These are phyloP conservation scores for Sminthurinus aureus DNA, from an alignment of 2,888 invertebrate genomes.

Conservation along the genomic window DNA sequence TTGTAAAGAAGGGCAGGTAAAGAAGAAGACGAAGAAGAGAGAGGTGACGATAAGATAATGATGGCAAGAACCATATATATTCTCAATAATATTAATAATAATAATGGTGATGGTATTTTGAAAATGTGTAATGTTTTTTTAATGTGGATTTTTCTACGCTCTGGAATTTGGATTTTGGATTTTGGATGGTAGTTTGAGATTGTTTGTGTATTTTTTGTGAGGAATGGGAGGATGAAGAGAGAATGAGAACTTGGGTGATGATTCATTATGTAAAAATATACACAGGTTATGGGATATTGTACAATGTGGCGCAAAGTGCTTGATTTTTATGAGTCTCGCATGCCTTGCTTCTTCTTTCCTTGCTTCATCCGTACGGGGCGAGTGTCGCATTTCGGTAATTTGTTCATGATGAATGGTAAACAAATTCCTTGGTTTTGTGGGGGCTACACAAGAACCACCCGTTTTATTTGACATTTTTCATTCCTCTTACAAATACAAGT, in stretches of 20 bases:
- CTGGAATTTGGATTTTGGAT: not conserved
- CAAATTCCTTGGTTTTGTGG: constrained; percentile 37
- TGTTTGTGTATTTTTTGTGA: constrained; percentile 14
- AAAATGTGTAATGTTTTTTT: constrained; percentile 11
- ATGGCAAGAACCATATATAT: not conserved
- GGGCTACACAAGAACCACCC: not conserved
- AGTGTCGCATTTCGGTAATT: constrained; percentile 43
- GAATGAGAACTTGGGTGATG: constrained; percentile 3
- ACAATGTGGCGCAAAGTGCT: constrained; percentile 25
- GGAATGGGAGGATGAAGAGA: too few relatives aligned
- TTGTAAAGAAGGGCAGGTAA: constrained; percentile 23
- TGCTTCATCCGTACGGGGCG: constrained; percentile 38
- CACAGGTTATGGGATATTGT: too few relatives aligned
- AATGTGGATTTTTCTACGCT: not conserved
- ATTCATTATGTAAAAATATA: constrained; percentile 42
- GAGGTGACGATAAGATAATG: constrained; percentile 37
- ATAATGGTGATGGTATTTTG: constrained; percentile 22
- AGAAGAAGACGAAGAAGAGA: constrained; percentile 7
- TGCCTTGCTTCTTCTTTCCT: constrained; percentile 41
- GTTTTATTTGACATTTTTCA: not conserved
- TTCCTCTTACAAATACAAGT: not conserved
- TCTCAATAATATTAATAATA: constrained; percentile 27
- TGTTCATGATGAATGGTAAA: constrained; percentile 46
- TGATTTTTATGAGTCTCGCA: constrained; percentile 42
- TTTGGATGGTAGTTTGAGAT: not conserved